A percentile compares a stretch with the other conserved stretches of the same genome.
Conservation (phyloP, 2,113 vertebrate species). For the Limanda limanda region DNA sequence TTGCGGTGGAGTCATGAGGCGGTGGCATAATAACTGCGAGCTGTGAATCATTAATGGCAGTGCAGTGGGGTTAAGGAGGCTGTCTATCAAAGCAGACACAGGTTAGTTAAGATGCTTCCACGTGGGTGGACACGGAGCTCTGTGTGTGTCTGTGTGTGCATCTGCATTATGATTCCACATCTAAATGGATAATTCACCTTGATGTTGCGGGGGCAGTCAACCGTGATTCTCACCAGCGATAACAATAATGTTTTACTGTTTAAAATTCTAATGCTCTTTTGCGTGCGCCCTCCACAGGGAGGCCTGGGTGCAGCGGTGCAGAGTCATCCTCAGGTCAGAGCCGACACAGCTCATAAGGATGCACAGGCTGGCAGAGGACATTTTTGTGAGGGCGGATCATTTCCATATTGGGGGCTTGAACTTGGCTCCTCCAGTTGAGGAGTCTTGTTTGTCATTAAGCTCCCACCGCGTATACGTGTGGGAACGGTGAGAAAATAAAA, state of each 20-base stretch:
- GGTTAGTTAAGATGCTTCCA: slow-evolving; percentile 34
- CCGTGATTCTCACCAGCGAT: neutral
- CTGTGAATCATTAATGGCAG: slow-evolving; percentile 65
- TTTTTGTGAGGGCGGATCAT: slow-evolving; percentile 34
- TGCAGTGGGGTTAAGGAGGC: slow-evolving; percentile 54
- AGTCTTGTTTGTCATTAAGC: slow-evolving; percentile 11
- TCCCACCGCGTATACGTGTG: neutral
- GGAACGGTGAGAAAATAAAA: slow-evolving; percentile 32
- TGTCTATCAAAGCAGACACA: slow-evolving; percentile 61
- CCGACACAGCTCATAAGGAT: slow-evolving; percentile 27
- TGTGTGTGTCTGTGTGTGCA: slow-evolving; percentile 19
- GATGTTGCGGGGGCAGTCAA: slow-evolving; percentile 11
- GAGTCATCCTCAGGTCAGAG: slow-evolving; percentile 35
- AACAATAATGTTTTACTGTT: slow-evolving; percentile 21
- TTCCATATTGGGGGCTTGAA: slow-evolving; percentile 29
- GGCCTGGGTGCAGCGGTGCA: slow-evolving; percentile 3
- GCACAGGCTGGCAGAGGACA: slow-evolving; percentile 32
- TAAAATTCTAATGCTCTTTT: slow-evolving; percentile 16
- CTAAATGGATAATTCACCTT: slow-evolving; percentile 50
- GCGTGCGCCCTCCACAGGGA: neutral
- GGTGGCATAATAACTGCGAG: slow-evolving; percentile 44
- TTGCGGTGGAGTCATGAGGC: slow-evolving; percentile 51
- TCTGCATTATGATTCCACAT: slow-evolving; percentile 36
- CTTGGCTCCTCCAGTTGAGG: slow-evolving; percentile 20
- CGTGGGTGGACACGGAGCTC: slow-evolving; percentile 17